Evolutionary conservation across 1,140 invertebrate species (phyloP).

Genomic region (Cotesia vestalis): DNA sequence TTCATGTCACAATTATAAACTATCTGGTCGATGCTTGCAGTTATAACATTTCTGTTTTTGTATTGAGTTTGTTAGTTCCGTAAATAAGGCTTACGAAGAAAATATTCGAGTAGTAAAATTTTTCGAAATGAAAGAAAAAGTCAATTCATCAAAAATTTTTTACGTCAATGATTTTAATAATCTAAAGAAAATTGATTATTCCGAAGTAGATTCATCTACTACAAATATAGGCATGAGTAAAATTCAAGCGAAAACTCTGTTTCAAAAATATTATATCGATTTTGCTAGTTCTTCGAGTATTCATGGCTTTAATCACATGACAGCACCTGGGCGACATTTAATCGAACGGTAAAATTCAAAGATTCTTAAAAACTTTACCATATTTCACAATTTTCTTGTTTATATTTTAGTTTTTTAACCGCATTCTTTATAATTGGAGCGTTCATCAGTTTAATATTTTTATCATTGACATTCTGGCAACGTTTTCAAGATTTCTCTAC

Average conservation of each 20-base stretch:
- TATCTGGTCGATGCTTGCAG: too few species aligned
- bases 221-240: constrained; percentile 38
- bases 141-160: constrained; percentile 3
- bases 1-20: too few species aligned
- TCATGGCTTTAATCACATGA: constrained; percentile 48
- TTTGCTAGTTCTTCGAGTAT: constrained; percentile 42
- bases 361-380: background rate
- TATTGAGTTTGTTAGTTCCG: too few species aligned
- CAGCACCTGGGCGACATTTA: constrained; percentile 44
- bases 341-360: constrained; percentile 40
- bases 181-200: background rate
- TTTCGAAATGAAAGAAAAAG: too few species aligned
- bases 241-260: constrained; percentile 38
- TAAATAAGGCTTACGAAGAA: too few species aligned
- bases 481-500: constrained; percentile 41
- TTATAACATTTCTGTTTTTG: too few species aligned
- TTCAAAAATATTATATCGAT: constrained; percentile 43
- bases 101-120: too few species aligned
- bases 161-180: constrained; percentile 4
- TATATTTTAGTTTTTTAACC: constrained; percentile 36
- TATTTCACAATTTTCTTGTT: background rate
- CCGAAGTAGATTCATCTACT: background rate
- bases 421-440: constrained; percentile 33
- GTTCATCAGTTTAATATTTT: constrained; percentile 30
- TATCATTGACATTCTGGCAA: constrained; percentile 43